Base-by-base conservation (phyloP, 2,888 invertebrate genomes). In the Digitonthophagus gazella region DNA sequence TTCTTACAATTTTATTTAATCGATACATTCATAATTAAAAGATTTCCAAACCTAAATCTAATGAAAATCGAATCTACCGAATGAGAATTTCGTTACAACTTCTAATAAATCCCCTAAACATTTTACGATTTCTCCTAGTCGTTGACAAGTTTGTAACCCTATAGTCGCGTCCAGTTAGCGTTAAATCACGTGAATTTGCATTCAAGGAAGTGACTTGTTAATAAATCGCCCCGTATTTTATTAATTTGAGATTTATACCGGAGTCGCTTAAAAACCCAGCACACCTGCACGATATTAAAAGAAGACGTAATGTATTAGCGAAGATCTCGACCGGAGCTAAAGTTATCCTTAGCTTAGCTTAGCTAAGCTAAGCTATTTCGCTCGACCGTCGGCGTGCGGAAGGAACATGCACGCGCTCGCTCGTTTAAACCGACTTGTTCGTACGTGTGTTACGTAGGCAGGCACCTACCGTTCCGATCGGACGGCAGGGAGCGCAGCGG, bases 181-280 rank as follows among this genome's bases (percentile, higher is more conserved):
- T 63, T 68, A 72, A 70, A 68, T 72, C 73, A 72, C 70, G 73
- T 71, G 68, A 72, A 73, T 73, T 73, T 71, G 70, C 73, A 72
- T 70, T 71, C 63, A 72, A 73, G 73, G 73, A 73, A 73, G 73
- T 73, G 64, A 66, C 67, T 72, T 69, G 72, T 73, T 73, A 73
- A 73, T 73, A 71, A 71, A 72, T 73, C 66, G 70, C 72, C 67
- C 69, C 67, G 72, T 72, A 74, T 73, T 74, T 72, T 72, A 74
- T 74, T 71, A 73, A 74, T 73, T 72, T 69, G 64, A 72, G 73
- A 73, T 74, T 73, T 73, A 72, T 72, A 65, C 65, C 70, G 65
- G 28, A 3, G 67, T 66, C 63, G 65, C 44, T 64, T 68, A 73
- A 72, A 73, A 70, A 67, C 58, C 28, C 19, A 63, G 73, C 67